Evolutionary conservation across 2,797 vertebrate genomes (phyloP), one percentile per base, ranked within the genome.

Genomic region (Muscicapa striata): DNA sequence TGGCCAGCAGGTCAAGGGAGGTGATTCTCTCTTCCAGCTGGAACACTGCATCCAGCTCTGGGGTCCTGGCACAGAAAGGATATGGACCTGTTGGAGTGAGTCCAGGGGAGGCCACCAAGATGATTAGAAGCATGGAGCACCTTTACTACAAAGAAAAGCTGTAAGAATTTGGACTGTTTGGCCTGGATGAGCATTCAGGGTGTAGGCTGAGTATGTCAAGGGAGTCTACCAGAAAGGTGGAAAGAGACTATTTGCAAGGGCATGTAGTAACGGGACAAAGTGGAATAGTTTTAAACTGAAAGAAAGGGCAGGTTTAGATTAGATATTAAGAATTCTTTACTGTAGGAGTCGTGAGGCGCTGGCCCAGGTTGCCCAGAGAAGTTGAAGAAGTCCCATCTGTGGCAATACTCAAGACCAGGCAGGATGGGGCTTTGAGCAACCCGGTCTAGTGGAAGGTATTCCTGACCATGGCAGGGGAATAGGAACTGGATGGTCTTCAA

Each of bases 201-300:
- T 3, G 2, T 8, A 61, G 34, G 24, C 16, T 61, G 1, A 61
- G 7, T 61, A 26, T 1, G 2, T 69, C 29, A n/a, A 41, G 9
- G 29, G 15, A 59, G 13, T 32, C 23, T 68, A 23, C 18, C 45
- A 20, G n/a, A n/a, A n/a, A 29, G 13, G 29, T 61, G 46, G 10
- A n/a, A 36, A 29, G 6, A 63, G 12, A 29, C 49, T n/a, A 11
- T 61, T 59, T 61, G 8, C 29, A n/a, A 59, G 13, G 13, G 8
- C 29, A 16, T 29, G 9, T 19, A n/a, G 38, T 59, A 52, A 23
- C 3, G 45, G 46, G 12, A 76, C 15, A 76, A 58, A 52, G 23
- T 19, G 20, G 10, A 54, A 26, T n/a, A 18, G 16, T 43, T 75
- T 43, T 38, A 45, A 15, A 29, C 15, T 45, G 19, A 38, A 76